Base-by-base conservation (phyloP, 2,113 vertebrate genomes). In the Aegithalos caudatus region DNA sequence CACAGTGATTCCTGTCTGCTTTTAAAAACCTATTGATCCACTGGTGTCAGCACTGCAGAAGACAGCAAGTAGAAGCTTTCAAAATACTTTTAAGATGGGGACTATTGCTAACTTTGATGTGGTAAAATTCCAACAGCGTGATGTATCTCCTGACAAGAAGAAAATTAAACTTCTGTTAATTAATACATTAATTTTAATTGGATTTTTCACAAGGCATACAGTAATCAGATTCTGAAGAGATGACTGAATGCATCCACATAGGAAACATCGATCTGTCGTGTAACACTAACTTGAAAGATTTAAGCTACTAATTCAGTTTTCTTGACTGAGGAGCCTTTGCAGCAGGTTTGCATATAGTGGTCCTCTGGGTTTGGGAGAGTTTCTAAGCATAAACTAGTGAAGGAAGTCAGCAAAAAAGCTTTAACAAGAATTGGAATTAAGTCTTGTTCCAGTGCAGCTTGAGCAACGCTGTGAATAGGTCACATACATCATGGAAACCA, bases 1-100 rank as follows among this genome's bases (percentile, higher is more conserved):
- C 90, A 95, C 4, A 0, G 90, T 90, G 85, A 96, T 96, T 94
- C 85, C 90, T 95, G 96, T 96, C 93, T 90, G 76, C 79, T 90
- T 95, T 95, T 88, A 94, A 97, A 94, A 96, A 95, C 86, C 85
- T 95, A 96, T 96, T 96, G 95, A 96, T 96, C 80, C 76, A 71
- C 67, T 78, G 61, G 76, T 95, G 93, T 94, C 94, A 96, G 87
- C 65, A 56, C 82, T 66, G 82, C 81, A 93, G 90, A 97, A 94
- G 93, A 91, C 82, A 90, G 80, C 93, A 90, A 92, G 71, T 11
- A 90, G 72, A 88, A 96, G 60, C 88, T 73, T 96, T 92, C 67
- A 91, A 95, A 96, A 94, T 66, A 71, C 85, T 90, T 88, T 18
- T 14, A 81, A 88, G 71, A 90, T 23, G 35, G 72, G 56, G 31